These are phyloP conservation scores for Galago senegalensis DNA, from an alignment of 2,797 vertebrate genomes.

Conservation along the genomic window DNA sequence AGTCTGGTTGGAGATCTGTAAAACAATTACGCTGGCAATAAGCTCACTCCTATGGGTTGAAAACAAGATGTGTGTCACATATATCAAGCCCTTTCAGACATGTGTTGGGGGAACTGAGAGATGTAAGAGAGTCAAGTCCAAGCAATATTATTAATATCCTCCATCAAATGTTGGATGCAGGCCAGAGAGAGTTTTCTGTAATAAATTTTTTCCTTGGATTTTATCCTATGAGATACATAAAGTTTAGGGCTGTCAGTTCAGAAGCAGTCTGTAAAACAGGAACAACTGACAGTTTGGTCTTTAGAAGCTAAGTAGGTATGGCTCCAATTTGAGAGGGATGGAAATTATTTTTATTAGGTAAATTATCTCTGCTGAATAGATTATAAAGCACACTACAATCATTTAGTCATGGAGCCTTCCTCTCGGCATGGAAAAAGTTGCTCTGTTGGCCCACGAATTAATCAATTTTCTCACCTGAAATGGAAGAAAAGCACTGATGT, in stretches of 20 bases:
- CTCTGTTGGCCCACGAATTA: not conserved
- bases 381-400: not conserved
- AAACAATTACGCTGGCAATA: constrained; percentile 19
- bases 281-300: constrained; percentile 44
- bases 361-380: constrained; percentile 30
- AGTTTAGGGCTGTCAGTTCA: not conserved
- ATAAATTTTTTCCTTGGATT: constrained; percentile 31
- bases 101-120: not conserved
- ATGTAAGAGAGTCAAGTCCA: not conserved
- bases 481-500: not conserved
- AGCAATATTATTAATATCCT: constrained; percentile 58
- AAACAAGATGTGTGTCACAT: constrained; percentile 12
- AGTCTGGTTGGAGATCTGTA: not conserved
- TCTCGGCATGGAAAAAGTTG: constrained; percentile 7
- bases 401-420: not conserved
- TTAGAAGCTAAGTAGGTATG: not conserved
- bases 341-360: constrained; percentile 41
- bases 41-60: not conserved
- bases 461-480: constrained; percentile 1
- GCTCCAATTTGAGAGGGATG: constrained; percentile 1
- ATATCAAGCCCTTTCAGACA: constrained; percentile 27
- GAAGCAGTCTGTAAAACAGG: constrained; percentile 35
- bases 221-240: constrained; percentile 32
- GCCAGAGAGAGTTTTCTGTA: constrained; percentile 54
- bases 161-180: constrained; percentile 21